A percentile compares a stretch with the other conserved stretches of the same genome.
Evolutionary conservation across 1,140 invertebrate genomes (phyloP).

Genomic region (Drosophila carrolli): DNA sequence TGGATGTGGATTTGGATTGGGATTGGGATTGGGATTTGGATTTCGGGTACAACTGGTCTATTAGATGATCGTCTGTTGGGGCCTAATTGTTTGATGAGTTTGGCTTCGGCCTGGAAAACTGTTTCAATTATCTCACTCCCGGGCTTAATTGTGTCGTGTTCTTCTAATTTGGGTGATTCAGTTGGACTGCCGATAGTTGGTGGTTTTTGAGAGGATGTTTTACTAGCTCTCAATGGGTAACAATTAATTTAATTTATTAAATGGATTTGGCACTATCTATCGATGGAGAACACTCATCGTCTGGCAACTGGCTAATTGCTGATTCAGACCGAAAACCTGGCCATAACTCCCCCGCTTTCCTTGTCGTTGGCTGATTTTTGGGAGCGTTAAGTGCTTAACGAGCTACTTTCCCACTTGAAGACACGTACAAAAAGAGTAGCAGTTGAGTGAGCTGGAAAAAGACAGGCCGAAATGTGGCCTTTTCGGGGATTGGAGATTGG

Average conservation of each 20-base stretch:
- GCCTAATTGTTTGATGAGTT: slow-evolving; percentile 66
- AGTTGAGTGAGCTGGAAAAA: slow-evolving; percentile 16
- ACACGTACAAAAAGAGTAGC: slow-evolving; percentile 38
- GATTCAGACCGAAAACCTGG: neutral
- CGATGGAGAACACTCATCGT: too few species aligned
- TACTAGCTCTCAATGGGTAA: too few species aligned
- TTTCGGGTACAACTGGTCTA: neutral
- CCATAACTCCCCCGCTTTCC: too few species aligned
- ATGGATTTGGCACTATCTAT: too few species aligned
- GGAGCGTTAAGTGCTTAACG: slow-evolving; percentile 68
- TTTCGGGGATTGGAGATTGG: slow-evolving; percentile 3
- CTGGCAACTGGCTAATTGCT: neutral
- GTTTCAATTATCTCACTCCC: slow-evolving; percentile 30
- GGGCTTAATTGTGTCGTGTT: neutral
- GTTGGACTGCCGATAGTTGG: neutral
- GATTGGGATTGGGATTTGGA: neutral
- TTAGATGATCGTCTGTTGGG: neutral
- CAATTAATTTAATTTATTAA: too few species aligned
- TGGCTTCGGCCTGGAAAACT: slow-evolving; percentile 35
- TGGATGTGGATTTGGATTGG: neutral
- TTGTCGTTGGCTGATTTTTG: slow-evolving; percentile 12
- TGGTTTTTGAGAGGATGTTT: neutral
- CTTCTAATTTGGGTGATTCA: neutral
- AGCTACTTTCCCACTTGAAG: slow-evolving; percentile 81
- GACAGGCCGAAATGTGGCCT: slow-evolving; percentile 10